phyloP scores from a whole-genome alignment of 1,140 invertebrate genomes.

The Galleria mellonella region DNA sequence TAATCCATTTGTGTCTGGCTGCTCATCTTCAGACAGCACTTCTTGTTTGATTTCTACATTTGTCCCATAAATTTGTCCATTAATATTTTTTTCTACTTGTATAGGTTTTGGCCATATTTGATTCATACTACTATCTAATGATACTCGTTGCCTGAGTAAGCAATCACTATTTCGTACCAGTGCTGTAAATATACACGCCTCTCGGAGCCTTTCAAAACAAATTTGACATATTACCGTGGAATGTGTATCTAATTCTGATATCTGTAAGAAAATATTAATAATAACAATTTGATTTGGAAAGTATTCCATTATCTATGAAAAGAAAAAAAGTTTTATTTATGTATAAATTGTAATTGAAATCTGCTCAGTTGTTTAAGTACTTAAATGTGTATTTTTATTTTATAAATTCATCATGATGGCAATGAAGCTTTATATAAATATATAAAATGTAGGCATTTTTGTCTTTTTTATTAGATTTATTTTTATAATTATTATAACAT shows the following conservation, averaged over 20 bases:
- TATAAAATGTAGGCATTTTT: too few species aligned
- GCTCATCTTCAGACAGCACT: slow-evolving; percentile 44
- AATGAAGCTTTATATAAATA: too few species aligned
- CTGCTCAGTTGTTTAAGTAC: too few species aligned
- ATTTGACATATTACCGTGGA: slow-evolving; percentile 42
- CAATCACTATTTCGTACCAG: slow-evolving; percentile 29
- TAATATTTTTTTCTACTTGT: slow-evolving; percentile 39
- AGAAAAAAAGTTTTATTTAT: too few species aligned
- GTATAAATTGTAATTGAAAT: too few species aligned
- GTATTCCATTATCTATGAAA: too few species aligned
- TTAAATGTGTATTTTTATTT: too few species aligned
- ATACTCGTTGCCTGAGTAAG: slow-evolving; percentile 25
- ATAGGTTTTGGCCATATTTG: slow-evolving; percentile 53
- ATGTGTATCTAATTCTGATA: slow-evolving; percentile 31
- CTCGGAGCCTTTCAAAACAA: slow-evolving; percentile 38
- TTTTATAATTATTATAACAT: too few species aligned
- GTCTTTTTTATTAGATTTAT: too few species aligned
- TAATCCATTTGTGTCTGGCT: slow-evolving; percentile 8
- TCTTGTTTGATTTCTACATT: slow-evolving; percentile 52
- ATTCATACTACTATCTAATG: slow-evolving; percentile 1
- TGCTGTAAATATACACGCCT: slow-evolving; percentile 33
- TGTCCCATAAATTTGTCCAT: slow-evolving; percentile 17
- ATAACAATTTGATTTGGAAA: too few species aligned
- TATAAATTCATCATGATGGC: too few species aligned
- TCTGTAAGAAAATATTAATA: slow-evolving; percentile 22